Percentiles rank a stretch among this genome's conserved stretches.
phyloP scores from a whole-genome alignment of 2,797 vertebrate species.

The Sphenopsis melanotis region DNA sequence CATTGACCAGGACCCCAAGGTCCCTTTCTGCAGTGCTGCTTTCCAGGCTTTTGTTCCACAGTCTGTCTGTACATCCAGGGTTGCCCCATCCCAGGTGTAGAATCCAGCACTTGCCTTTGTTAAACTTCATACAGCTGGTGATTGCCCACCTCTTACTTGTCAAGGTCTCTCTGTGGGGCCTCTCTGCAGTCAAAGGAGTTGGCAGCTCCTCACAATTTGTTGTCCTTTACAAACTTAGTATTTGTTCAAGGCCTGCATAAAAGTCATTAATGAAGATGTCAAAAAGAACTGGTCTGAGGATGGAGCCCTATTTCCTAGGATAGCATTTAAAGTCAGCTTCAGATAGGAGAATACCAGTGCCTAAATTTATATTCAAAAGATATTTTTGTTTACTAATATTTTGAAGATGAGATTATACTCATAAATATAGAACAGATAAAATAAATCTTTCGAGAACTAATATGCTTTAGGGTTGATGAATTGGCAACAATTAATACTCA shows the following conservation, averaged over 20 bases:
- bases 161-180: neutral
- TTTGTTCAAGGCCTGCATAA: accelerated
- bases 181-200: neutral
- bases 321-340: neutral
- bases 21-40: accelerated
- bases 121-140: neutral
- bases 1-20: accelerated
- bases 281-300: neutral
- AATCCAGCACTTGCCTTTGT: neutral
- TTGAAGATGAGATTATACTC: slow-evolving; percentile 40
- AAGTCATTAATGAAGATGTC: neutral
- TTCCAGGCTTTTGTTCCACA: accelerated
- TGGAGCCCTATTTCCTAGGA: neutral
- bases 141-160: neutral
- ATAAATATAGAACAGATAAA: slow-evolving; percentile 63
- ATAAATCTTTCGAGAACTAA: slow-evolving; percentile 44
- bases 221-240: neutral
- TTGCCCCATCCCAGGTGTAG: neutral
- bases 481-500: slow-evolving; percentile 66
- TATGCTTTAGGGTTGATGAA: slow-evolving; percentile 62
- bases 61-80: too few relatives aligned
- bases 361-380: slow-evolving; percentile 17
- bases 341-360: neutral
- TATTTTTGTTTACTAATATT: slow-evolving; percentile 43
- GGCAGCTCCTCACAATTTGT: neutral